Base-by-base conservation (phyloP, 2,888 invertebrate genomes). In the Pemphredon lugubris region DNA sequence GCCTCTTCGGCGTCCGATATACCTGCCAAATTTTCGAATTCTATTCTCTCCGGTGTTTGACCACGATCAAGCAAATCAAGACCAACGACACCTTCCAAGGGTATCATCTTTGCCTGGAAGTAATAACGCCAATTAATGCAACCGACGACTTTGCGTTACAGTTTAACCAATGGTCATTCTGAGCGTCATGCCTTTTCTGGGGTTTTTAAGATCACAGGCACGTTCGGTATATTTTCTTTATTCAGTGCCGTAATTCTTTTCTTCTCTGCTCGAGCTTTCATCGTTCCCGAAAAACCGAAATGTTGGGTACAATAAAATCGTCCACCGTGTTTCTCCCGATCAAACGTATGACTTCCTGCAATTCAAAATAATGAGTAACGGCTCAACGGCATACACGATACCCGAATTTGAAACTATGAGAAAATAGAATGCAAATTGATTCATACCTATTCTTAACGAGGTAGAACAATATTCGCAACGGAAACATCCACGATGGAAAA, bases 401-500 rank as follows among this genome's bases (percentile, higher is more conserved):
- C n/a, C n/a, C n/a, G n/a, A n/a, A n/a, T n/a, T n/a, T n/a, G n/a
- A n/a, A n/a, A n/a, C n/a, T n/a, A n/a, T n/a, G n/a, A n/a, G n/a
- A n/a, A n/a, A n/a, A n/a, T n/a, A n/a, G n/a, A n/a, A n/a, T n/a
- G n/a, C n/a, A n/a, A n/a, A n/a, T n/a, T n/a, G n/a, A n/a, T n/a
- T n/a, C 13, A 1, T 11, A 90, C 96, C 96, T 45, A 97, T 93
- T 47, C 97, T 92, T 45, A 98, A 92, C 68, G 95, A 94, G 2
- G 95, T 94, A 84, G 94, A 94, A 90, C 98, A 98, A 88, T 97
- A 96, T 89, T 97, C 96, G 91, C 98, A 98, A 72, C 96, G 94
- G 91, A 98, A 96, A 91, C 98, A 98, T 44, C 95, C 95, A 64
- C 97, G 93, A 90, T 98, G 98, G 89, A 98, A 94, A 86, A 96